These are phyloP conservation scores for Clarias gariepinus DNA, from an alignment of 2,113 vertebrate species.

Conservation along the genomic window DNA sequence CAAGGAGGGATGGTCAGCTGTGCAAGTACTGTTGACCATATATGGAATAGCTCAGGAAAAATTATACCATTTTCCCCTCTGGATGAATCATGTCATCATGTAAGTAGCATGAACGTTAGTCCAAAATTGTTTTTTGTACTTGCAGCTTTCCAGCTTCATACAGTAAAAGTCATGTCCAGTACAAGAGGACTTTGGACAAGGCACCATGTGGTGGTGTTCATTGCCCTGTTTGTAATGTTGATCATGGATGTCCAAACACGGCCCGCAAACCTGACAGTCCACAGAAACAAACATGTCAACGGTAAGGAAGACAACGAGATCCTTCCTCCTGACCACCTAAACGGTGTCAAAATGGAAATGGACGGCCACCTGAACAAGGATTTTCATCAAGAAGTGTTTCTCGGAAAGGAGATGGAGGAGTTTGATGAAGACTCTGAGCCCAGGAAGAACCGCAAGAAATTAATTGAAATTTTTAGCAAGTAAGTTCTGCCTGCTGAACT, in stretches of 20 bases:
- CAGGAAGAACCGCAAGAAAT: conserved; percentile 83
- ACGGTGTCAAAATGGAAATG: conserved; percentile 90
- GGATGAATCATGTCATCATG: not conserved
- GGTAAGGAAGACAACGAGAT: conserved; percentile 86
- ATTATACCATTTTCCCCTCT: no score
- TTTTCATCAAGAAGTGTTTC: conserved; percentile 95
- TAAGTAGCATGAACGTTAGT: not conserved
- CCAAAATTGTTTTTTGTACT: not conserved
- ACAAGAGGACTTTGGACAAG: conserved; percentile 63
- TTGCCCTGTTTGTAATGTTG: conserved; percentile 73
- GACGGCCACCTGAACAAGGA: conserved; percentile 93
- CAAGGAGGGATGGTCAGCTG: no score
- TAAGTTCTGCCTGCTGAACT: conserved; percentile 54
- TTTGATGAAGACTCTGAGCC: conserved; percentile 92
- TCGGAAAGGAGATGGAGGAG: conserved; percentile 88
- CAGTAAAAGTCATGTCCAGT: conserved; percentile 66
- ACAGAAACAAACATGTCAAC: conserved; percentile 66
- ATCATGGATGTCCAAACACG: conserved; percentile 73
- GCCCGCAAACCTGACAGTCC: conserved; percentile 84
- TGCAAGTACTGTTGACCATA: no score
- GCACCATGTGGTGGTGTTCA: conserved; percentile 63
- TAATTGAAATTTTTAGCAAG: conserved; percentile 91
- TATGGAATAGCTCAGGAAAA: no score
- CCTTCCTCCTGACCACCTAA: conserved; percentile 89
- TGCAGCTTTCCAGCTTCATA: not conserved